Conservation (phyloP, 2,888 invertebrate genomes). For the Polietes domitor region DNA sequence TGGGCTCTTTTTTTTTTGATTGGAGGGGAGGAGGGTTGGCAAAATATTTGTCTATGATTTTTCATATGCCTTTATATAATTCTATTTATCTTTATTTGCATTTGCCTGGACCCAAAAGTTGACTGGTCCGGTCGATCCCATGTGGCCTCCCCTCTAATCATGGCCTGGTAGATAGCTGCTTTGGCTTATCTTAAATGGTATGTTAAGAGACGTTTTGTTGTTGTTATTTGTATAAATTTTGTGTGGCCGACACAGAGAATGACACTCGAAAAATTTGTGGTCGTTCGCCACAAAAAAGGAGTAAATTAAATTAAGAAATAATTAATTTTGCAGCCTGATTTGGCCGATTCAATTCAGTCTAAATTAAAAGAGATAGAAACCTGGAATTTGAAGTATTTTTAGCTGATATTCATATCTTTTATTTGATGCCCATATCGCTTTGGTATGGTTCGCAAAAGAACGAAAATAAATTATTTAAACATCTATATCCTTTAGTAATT, state of each 20-base stretch:
- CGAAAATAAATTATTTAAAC: too few species aligned
- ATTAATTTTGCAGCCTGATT: too few species aligned
- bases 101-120: slow-evolving; percentile 58
- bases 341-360: too few species aligned
- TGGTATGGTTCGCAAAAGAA: too few species aligned
- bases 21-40: too few species aligned
- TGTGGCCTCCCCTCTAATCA: slow-evolving; percentile 61
- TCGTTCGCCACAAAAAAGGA: too few species aligned
- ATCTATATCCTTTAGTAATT: too few species aligned
- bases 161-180: slow-evolving; percentile 33
- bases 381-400: too few species aligned
- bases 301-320: too few species aligned
- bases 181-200: slow-evolving; percentile 49
- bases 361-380: too few species aligned
- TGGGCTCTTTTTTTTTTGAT: background rate
- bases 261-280: slow-evolving; percentile 13
- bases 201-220: slow-evolving; percentile 52
- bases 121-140: slow-evolving; percentile 18
- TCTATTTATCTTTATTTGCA: slow-evolving; percentile 62
- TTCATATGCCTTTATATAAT: slow-evolving; percentile 21
- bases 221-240: background rate
- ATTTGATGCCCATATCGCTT: too few species aligned
- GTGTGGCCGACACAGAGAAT: background rate
- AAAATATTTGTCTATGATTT: slow-evolving; percentile 47
- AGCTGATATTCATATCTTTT: too few species aligned